Evolutionary conservation across 1,140 invertebrate genomes (phyloP).

Genomic region (Cydia splendana): DNA sequence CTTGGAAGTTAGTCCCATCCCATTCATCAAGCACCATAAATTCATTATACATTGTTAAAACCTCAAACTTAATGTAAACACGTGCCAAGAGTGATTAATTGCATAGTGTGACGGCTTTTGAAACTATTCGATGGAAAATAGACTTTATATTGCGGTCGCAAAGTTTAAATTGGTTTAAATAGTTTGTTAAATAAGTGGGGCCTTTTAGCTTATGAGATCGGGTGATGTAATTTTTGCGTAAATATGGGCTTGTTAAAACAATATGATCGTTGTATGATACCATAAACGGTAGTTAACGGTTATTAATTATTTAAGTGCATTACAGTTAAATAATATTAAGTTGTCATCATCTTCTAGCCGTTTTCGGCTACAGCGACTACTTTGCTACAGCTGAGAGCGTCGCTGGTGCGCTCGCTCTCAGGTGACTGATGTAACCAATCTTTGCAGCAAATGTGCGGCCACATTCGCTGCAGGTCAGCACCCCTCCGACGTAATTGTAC

Average conservation of each 20-base stretch:
- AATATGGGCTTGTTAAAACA: background rate
- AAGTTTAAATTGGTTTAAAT: constrained; percentile 13
- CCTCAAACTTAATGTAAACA: constrained; percentile 29
- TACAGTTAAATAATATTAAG: no score
- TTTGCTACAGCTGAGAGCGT: no score
- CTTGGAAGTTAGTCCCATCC: background rate
- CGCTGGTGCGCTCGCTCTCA: no score
- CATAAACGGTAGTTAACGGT: background rate
- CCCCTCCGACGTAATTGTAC: no score
- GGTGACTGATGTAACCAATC: no score
- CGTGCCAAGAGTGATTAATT: constrained; percentile 14
- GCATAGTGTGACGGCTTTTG: constrained; percentile 13
- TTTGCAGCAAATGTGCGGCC: no score
- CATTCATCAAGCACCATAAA: constrained; percentile 12
- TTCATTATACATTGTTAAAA: constrained; percentile 19
- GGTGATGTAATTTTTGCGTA: constrained; percentile 3
- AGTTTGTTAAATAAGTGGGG: background rate
- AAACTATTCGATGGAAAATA: constrained; percentile 16
- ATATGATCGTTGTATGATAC: background rate
- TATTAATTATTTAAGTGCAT: background rate
- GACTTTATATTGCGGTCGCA: background rate
- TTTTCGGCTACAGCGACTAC: no score
- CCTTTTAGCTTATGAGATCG: constrained; percentile 15
- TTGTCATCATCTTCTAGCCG: no score
- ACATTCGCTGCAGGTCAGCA: no score